Evolutionary conservation across 1,140 invertebrate species (phyloP).

Genomic region (Ladona fulva): DNA sequence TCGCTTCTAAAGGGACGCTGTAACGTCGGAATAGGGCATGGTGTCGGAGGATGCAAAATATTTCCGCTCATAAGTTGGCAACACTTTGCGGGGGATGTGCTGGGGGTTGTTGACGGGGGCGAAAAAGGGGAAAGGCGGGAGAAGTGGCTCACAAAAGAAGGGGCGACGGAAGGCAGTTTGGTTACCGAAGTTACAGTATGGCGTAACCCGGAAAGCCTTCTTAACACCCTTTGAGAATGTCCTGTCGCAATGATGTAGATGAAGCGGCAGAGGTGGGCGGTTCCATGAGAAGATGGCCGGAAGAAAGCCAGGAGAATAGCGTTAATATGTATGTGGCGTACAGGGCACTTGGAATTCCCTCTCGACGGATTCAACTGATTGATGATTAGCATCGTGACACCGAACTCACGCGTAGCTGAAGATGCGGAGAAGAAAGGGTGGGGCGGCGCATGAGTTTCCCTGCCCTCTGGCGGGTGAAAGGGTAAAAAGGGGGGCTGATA

Average conservation of each 20-base stretch:
- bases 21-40: too few species aligned
- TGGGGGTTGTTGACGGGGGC: not conserved
- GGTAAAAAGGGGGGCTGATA: not conserved
- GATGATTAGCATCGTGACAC: not conserved
- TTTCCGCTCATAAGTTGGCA: too few species aligned
- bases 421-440: not conserved
- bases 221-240: conserved; percentile 1
- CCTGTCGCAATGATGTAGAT: not conserved
- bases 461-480: not conserved
- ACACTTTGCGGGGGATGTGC: not conserved
- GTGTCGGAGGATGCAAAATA: too few species aligned
- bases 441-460: not conserved
- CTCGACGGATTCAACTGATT: not conserved
- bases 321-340: not conserved
- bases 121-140: not conserved
- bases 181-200: not conserved
- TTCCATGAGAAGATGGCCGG: not conserved
- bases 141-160: not conserved
- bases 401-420: not conserved
- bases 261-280: not conserved
- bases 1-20: too few species aligned
- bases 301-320: not conserved
- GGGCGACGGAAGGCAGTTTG: not conserved
- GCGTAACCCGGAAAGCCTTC: not conserved
- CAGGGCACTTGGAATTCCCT: too few species aligned